Evolutionary conservation across 2,888 invertebrate genomes (phyloP).

Genomic region (Drosophila paramelanica): DNA sequence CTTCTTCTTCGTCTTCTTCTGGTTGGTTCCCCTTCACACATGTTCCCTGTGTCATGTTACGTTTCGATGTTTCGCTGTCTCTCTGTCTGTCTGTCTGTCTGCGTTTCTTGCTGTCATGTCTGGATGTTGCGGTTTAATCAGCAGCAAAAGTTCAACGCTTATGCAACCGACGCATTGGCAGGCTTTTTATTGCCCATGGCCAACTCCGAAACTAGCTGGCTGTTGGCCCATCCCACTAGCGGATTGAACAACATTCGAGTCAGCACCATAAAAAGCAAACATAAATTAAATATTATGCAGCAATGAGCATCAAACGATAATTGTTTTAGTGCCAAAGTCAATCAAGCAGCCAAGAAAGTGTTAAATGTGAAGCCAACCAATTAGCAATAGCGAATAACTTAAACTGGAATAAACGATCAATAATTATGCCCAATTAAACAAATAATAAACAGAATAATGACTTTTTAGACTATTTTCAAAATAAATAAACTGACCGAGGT

Average conservation of each 20-base stretch:
- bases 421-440: too few relatives aligned
- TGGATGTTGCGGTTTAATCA: conserved; percentile 50
- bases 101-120: conserved; percentile 31
- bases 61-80: conserved; percentile 4
- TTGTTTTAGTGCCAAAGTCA: conserved; percentile 5
- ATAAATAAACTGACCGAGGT: too few relatives aligned
- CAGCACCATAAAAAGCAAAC: conserved; percentile 10
- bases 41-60: conserved; percentile 46
- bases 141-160: conserved; percentile 35
- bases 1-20: conserved; percentile 29
- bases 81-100: conserved; percentile 1
- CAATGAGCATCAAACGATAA: conserved; percentile 9
- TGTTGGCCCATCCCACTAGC: neutral
- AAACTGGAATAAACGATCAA: too few relatives aligned
- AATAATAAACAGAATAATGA: too few relatives aligned
- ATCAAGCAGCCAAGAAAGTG: conserved; percentile 1
- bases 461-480: too few relatives aligned
- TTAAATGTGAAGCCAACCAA: neutral
- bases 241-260: conserved; percentile 2
- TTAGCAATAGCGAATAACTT: neutral
- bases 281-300: conserved; percentile 11
- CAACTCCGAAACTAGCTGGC: neutral
- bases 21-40: too few relatives aligned
- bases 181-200: conserved; percentile 22
- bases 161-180: conserved; percentile 35